These are phyloP conservation scores for Hapalemur alaotrensis DNA, from an alignment of 2,797 vertebrate species.

Conservation along the genomic window DNA sequence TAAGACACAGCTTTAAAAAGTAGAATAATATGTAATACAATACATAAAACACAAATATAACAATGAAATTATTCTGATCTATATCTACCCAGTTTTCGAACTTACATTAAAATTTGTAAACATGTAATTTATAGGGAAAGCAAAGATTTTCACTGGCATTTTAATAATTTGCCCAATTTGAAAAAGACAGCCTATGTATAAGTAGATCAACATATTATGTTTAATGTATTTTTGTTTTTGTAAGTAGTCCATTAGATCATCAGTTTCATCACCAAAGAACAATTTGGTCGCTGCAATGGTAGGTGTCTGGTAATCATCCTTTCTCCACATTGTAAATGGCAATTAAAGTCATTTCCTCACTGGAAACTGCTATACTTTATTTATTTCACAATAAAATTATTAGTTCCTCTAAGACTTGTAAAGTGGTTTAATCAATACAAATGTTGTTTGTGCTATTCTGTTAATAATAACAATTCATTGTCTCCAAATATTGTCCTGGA, in stretches of 20 bases:
- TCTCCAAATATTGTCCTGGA: conserved; percentile 76
- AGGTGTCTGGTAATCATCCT: conserved; percentile 22
- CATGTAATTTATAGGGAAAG: background rate
- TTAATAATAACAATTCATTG: conserved; percentile 76
- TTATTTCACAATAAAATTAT: conserved; percentile 81
- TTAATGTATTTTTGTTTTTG: background rate
- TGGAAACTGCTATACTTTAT: conserved; percentile 72
- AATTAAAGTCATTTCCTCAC: conserved; percentile 78
- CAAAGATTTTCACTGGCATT: background rate
- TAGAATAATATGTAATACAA: background rate
- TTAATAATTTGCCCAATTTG: conserved; percentile 10
- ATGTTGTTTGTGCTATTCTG: conserved; percentile 75
- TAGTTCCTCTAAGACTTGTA: conserved; percentile 73
- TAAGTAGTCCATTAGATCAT: conserved; percentile 13
- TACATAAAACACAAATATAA: background rate
- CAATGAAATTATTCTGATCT: background rate
- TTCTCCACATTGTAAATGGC: conserved; percentile 38
- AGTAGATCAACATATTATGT: background rate
- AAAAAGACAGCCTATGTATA: background rate
- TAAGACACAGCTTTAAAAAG: background rate
- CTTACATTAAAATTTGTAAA: background rate
- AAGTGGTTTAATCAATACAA: conserved; percentile 81
- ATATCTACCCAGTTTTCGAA: background rate
- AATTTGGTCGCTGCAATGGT: conserved; percentile 39
- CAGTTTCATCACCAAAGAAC: conserved; percentile 24